Evolutionary conservation across 2,888 invertebrate species (phyloP).

Genomic region (Scaptomyza cyrtandrae): DNA sequence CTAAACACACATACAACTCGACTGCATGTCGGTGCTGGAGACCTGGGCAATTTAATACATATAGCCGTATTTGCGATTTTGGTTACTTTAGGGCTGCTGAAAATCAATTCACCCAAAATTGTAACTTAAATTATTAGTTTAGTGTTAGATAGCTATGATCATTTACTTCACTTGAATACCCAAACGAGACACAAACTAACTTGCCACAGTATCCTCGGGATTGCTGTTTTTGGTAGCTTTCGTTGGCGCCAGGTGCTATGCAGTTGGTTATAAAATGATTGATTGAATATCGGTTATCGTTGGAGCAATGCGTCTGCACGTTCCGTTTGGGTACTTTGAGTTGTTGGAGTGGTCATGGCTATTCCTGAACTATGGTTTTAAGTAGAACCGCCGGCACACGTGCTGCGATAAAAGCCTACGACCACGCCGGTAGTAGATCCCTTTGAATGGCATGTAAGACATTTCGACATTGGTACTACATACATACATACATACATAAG

Average conservation of each 20-base stretch:
- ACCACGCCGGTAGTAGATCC: slow-evolving; percentile 48
- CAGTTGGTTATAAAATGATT: slow-evolving; percentile 21
- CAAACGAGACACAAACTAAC: slow-evolving; percentile 82
- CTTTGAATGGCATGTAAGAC: slow-evolving; percentile 60
- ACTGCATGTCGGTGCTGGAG: slow-evolving; percentile 10
- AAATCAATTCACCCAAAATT: slow-evolving; percentile 78
- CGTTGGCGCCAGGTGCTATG: background rate
- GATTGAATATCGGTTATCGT: slow-evolving; percentile 39
- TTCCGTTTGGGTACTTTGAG: slow-evolving; percentile 83
- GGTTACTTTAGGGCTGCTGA: slow-evolving; percentile 62
- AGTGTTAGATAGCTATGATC: slow-evolving; percentile 84
- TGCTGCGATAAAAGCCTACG: slow-evolving; percentile 46
- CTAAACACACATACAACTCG: background rate
- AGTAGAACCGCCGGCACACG: slow-evolving; percentile 60
- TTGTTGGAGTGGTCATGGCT: slow-evolving; percentile 84
- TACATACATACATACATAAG: slow-evolving; percentile 2
- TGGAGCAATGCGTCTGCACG: slow-evolving; percentile 44
- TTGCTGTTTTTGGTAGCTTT: background rate
- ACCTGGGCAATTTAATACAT: slow-evolving; percentile 15
- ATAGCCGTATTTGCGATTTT: slow-evolving; percentile 62
- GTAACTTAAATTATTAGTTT: slow-evolving; percentile 83
- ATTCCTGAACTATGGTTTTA: slow-evolving; percentile 84
- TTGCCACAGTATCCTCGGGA: no score
- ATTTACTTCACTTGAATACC: slow-evolving; percentile 84
- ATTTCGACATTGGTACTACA: slow-evolving; percentile 45